These are phyloP conservation scores for Cerastis rubricosa DNA, from an alignment of 2,888 invertebrate species.

Conservation along the genomic window DNA sequence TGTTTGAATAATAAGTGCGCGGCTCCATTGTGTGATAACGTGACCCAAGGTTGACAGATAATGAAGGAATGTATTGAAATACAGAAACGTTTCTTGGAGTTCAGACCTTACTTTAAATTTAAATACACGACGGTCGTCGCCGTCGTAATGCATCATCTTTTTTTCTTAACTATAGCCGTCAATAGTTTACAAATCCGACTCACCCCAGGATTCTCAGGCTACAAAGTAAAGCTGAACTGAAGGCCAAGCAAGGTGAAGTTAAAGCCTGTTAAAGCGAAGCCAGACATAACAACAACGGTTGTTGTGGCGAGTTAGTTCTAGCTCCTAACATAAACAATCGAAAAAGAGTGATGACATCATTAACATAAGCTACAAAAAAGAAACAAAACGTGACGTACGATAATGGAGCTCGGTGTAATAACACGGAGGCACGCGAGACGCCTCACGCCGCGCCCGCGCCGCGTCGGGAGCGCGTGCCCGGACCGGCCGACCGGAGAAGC, in stretches of 20 bases:
- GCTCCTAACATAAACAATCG: constrained; percentile 35
- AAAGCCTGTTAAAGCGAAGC: not conserved
- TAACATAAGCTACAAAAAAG: constrained; percentile 43
- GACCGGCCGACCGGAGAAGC: constrained; percentile 40
- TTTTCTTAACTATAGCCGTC: not conserved
- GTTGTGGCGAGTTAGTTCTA: not conserved
- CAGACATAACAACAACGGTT: constrained; percentile 4
- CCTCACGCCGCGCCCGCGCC: constrained; percentile 75
- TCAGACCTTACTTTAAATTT: not conserved
- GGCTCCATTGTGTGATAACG: constrained; percentile 65
- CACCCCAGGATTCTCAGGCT: not conserved
- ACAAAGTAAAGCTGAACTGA: not conserved
- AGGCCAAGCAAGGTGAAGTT: not conserved
- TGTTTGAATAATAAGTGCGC: constrained; percentile 75
- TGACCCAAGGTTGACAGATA: constrained; percentile 25
- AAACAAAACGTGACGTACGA: constrained; percentile 55
- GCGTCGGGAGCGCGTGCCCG: constrained; percentile 85
- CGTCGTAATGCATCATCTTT: not conserved
- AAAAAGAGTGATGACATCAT: constrained; percentile 31
- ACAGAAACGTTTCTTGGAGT: constrained; percentile 6
- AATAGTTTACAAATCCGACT: not conserved
- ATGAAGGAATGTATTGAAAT: constrained; percentile 10
- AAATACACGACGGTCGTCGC: not conserved
- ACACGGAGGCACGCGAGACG: constrained; percentile 81
- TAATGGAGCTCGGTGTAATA: constrained; percentile 69